phyloP scores from a whole-genome alignment of 2,113 vertebrate genomes.

The Sinocyclocheilus anshuiensis region DNA sequence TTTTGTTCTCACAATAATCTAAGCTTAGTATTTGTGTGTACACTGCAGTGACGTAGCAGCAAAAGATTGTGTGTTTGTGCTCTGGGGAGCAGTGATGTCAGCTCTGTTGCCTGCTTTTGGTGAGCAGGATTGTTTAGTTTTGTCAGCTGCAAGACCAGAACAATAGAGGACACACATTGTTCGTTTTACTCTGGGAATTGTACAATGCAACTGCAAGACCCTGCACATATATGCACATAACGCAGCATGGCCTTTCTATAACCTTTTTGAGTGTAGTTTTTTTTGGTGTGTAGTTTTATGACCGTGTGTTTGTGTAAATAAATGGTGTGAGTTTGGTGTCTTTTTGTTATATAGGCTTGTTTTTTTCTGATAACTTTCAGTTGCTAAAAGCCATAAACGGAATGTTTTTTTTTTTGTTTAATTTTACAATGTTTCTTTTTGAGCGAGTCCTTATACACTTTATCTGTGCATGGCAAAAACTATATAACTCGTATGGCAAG shows the following conservation, averaged over 20 bases:
- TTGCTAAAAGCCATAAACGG: slow-evolving; percentile 2
- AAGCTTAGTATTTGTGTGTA: background rate
- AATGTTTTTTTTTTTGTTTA: background rate
- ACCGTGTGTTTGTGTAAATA: background rate
- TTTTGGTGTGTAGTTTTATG: background rate
- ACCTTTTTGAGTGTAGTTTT: background rate
- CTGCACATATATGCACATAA: background rate
- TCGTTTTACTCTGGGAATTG: background rate
- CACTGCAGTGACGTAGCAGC: slow-evolving; percentile 15
- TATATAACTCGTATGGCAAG: background rate
- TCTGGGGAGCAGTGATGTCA: background rate
- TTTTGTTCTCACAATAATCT: background rate
- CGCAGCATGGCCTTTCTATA: background rate
- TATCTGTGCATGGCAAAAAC: slow-evolving; percentile 19
- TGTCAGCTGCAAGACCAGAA: slow-evolving; percentile 12
- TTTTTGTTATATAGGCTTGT: background rate
- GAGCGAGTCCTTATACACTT: background rate
- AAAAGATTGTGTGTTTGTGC: slow-evolving; percentile 1
- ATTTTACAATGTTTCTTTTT: background rate
- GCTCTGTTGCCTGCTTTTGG: slow-evolving; percentile 7
- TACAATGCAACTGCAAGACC: background rate
- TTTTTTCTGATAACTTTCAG: background rate
- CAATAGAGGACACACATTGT: background rate
- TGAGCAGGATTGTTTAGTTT: background rate
- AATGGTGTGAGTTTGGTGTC: background rate